Evolutionary conservation across 2,888 invertebrate species (phyloP).

Genomic region (Galeopsomyia nigrocyanea): DNA sequence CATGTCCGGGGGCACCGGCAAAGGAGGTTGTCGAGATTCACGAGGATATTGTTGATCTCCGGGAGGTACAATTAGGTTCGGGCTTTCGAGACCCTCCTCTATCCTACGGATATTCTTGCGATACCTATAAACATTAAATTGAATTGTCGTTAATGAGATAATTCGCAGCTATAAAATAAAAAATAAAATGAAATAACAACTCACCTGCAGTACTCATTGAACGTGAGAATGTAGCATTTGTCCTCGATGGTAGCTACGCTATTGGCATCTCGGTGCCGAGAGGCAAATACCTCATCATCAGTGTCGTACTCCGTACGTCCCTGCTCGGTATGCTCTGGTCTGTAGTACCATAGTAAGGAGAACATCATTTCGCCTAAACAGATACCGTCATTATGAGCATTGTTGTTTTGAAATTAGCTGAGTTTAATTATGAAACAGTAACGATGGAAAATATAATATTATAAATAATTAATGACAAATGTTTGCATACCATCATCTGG

Average conservation of each 20-base stretch:
- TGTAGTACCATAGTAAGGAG: constrained; percentile 96
- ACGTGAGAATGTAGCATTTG: constrained; percentile 96
- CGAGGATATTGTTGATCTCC: constrained; percentile 74
- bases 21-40: constrained; percentile 74
- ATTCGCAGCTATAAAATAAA: background rate
- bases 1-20: constrained; percentile 82
- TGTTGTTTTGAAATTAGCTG: background rate
- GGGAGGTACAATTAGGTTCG: constrained; percentile 80
- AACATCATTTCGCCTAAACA: constrained; percentile 95
- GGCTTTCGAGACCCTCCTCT: constrained; percentile 81
- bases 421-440: background rate
- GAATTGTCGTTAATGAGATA: constrained; percentile 13
- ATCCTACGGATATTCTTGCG: constrained; percentile 84
- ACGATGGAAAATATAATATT: background rate
- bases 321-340: constrained; percentile 96
- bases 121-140: constrained; percentile 74
- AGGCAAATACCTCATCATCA: constrained; percentile 95
- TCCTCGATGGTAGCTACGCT: constrained; percentile 98
- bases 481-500: constrained; percentile 83
- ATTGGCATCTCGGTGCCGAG: constrained; percentile 94
- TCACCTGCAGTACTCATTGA: constrained; percentile 96
- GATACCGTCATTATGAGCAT: constrained; percentile 18
- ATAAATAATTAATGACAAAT: background rate
- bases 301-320: constrained; percentile 85
- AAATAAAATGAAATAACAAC: constrained; percentile 50